Evolutionary conservation across 2,888 invertebrate genomes (phyloP).

Genomic region (Nemoura dubitans): DNA sequence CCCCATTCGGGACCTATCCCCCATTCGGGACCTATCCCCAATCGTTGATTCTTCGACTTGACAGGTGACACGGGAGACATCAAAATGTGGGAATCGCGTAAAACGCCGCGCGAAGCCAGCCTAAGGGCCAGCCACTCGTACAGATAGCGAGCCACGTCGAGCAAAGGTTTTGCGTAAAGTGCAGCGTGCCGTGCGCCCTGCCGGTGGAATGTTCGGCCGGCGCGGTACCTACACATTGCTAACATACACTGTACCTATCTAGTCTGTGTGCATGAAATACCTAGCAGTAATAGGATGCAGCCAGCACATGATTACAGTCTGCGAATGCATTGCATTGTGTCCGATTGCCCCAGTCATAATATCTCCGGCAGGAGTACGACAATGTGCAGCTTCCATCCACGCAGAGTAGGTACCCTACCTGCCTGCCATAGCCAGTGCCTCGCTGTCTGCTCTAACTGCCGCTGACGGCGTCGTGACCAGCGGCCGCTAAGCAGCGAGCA

Average conservation of each 20-base stretch:
- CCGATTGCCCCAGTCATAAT: slow-evolving; percentile 26
- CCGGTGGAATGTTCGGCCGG: background rate
- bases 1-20: no score
- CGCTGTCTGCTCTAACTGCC: no score
- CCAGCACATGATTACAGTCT: slow-evolving; percentile 10
- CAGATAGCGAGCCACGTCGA: background rate
- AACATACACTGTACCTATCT: background rate
- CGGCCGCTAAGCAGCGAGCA: no score
- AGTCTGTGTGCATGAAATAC: slow-evolving; percentile 19
- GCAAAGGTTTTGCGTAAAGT: background rate
- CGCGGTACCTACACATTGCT: background rate
- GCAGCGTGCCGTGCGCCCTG: background rate
- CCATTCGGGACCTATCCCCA: no score
- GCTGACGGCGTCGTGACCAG: no score
- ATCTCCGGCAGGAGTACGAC: background rate
- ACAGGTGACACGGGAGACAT: no score
- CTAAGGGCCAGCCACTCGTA: no score
- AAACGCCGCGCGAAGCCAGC: background rate
- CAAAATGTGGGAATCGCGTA: background rate
- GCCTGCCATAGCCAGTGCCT: no score
- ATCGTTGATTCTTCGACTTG: no score
- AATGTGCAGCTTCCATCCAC: no score
- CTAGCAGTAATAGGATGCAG: slow-evolving; percentile 29
- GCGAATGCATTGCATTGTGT: slow-evolving; percentile 27
- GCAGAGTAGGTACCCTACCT: no score